Percentiles rank a stretch among this genome's conserved stretches.
Conservation (phyloP, 2,113 vertebrate species). For the Notechis scutatus region DNA sequence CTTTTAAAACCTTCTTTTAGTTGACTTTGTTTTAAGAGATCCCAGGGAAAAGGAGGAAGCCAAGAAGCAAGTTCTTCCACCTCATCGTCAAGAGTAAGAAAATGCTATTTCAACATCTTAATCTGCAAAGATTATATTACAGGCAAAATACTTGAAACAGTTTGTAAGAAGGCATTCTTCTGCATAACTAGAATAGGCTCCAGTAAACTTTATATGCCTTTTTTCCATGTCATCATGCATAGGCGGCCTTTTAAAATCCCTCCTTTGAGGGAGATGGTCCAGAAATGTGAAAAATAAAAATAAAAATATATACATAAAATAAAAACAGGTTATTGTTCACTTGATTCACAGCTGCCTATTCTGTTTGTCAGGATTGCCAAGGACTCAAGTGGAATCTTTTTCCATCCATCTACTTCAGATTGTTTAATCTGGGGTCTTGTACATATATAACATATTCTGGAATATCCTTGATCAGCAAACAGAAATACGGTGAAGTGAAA, state of each 20-base stretch:
- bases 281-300: background rate
- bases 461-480: background rate
- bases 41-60: slow-evolving; percentile 67
- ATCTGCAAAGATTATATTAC: background rate
- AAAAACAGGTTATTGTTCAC: background rate
- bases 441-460: background rate
- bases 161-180: background rate
- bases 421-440: background rate
- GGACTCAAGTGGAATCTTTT: background rate
- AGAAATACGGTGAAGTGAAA: background rate
- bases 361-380: background rate
- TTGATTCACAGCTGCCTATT: background rate
- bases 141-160: background rate
- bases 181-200: background rate
- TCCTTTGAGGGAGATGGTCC: background rate
- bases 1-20: slow-evolving; percentile 64
- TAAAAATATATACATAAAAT: background rate
- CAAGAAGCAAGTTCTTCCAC: slow-evolving; percentile 55
- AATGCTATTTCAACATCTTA: slow-evolving; percentile 2
- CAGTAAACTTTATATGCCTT: background rate
- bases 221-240: background rate
- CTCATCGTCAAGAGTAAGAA: slow-evolving; percentile 83
- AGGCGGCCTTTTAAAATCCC: background rate
- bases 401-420: background rate
- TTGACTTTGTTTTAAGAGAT: slow-evolving; percentile 80